Evolutionary conservation across 1,140 invertebrate genomes (phyloP), one percentile per base, ranked within the genome.

Genomic region (Nephila pilipes): DNA sequence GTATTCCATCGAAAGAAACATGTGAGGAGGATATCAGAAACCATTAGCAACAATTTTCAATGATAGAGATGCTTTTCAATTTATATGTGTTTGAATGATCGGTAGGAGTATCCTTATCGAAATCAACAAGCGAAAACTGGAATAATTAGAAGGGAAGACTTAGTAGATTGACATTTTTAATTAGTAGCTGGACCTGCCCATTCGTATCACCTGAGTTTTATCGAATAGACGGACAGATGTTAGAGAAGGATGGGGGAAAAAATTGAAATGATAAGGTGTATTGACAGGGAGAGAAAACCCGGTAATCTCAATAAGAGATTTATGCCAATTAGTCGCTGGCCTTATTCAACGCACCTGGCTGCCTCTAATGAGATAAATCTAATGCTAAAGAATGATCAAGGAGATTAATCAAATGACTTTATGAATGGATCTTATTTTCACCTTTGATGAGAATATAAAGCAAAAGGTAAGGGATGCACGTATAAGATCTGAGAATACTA

Each of bases 111-210:
- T 10, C 22, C 32, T 65, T 75, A 88, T 65, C 87, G n/a, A 22
- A 38, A 22, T 65, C 25, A 58, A 88, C 63, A 25, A 55, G 32
- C 36, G 58, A 65, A 88, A 54, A 54, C 58, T 22, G 38, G n/a
- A 65, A 75, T 69, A 75, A 69, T 75, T 88, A 63, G 87, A 54
- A 65, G 22, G n/a, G 60, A 75, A 88, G 58, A 88, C 87, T n/a
- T 75, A 63, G 38, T 46, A 20, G 46, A 54, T n/a, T 88, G 87
- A 65, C 87, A 75, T 88, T 88, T 88, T 88, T 88, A 88, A 88
- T 88, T 88, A 88, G 87, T 63, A 46, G 65, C 58, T 55, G 65
- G 38, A 55, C 60, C 63, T 75, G 58, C 38, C 87, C 65, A 38
- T 38, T 55, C 83, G 18, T 12, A 29, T 88, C 87, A 88, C n/a